A percentile compares a stretch with the other conserved stretches of the same genome.
These are phyloP conservation scores for Mechanitis mazaeus DNA, from an alignment of 2,888 invertebrate species.

Conservation along the genomic window DNA sequence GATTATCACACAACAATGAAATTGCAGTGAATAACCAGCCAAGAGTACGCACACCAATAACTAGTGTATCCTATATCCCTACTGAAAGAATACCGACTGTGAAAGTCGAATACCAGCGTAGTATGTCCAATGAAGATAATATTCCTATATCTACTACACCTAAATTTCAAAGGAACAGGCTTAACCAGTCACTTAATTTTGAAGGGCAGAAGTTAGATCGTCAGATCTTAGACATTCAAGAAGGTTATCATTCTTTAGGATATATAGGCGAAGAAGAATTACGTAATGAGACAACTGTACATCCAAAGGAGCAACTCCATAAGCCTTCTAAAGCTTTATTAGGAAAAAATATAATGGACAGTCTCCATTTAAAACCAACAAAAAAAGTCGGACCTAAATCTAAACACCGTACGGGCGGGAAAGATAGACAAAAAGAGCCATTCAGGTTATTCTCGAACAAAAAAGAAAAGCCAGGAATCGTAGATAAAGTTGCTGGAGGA, in stretches of 20 bases:
- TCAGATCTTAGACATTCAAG: slow-evolving; percentile 71
- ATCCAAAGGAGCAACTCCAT: slow-evolving; percentile 50
- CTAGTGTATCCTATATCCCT: slow-evolving; percentile 63
- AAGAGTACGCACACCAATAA: slow-evolving; percentile 68
- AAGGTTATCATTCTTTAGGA: slow-evolving; percentile 66
- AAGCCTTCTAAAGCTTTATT: slow-evolving; percentile 64
- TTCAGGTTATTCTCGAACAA: slow-evolving; percentile 63
- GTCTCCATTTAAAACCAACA: slow-evolving; percentile 65
- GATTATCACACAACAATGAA: slow-evolving; percentile 65
- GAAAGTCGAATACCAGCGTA: slow-evolving; percentile 57
- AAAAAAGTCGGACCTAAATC: slow-evolving; percentile 68
- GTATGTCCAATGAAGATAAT: slow-evolving; percentile 61
- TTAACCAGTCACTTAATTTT: slow-evolving; percentile 70
- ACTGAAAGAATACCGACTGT: slow-evolving; percentile 54
- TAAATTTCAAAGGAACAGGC: slow-evolving; percentile 69
- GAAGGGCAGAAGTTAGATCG: slow-evolving; percentile 69
- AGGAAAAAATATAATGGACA: slow-evolving; percentile 71
- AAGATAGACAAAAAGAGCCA: slow-evolving; percentile 57
- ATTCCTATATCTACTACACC: slow-evolving; percentile 55
- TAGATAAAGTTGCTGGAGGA: slow-evolving; percentile 57
- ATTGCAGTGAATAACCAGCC: slow-evolving; percentile 72
- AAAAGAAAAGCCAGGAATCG: slow-evolving; percentile 56
- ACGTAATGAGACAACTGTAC: slow-evolving; percentile 38
- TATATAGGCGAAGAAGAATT: slow-evolving; percentile 63
- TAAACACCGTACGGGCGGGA: slow-evolving; percentile 60